Evolutionary conservation across 2,888 invertebrate genomes (phyloP).

Genomic region (Stictocephala bisonia): DNA sequence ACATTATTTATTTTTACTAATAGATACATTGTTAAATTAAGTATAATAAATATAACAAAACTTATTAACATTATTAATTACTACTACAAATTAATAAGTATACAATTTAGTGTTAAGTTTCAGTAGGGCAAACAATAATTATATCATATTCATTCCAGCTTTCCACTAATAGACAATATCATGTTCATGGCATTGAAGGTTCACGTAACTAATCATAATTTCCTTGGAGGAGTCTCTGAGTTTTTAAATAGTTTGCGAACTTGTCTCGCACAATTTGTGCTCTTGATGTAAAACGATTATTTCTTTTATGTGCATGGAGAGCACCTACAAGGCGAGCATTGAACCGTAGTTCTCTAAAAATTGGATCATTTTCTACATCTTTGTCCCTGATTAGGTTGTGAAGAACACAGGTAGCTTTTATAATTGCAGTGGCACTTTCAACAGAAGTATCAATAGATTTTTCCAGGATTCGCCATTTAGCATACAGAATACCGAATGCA

Average conservation of each 20-base stretch:
- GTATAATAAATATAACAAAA: background rate
- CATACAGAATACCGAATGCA: slow-evolving; percentile 18
- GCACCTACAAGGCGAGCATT: background rate
- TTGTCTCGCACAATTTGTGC: slow-evolving; percentile 3
- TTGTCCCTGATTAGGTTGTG: slow-evolving; percentile 20
- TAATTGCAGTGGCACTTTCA: slow-evolving; percentile 2
- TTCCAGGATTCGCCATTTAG: slow-evolving; percentile 18
- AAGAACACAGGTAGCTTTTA: slow-evolving; percentile 1
- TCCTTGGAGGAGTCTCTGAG: slow-evolving; percentile 7
- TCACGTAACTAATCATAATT: background rate
- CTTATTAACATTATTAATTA: background rate
- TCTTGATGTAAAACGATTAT: slow-evolving; percentile 10
- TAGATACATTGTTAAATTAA: no score
- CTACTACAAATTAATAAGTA: background rate
- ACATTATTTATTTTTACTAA: no score
- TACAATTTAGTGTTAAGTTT: background rate
- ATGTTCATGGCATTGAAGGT: background rate
- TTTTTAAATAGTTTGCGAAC: slow-evolving; percentile 21
- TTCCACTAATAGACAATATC: no score
- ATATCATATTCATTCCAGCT: no score
- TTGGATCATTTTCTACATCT: slow-evolving; percentile 26
- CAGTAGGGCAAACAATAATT: background rate
- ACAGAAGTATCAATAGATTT: background rate
- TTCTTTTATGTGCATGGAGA: slow-evolving; percentile 11
- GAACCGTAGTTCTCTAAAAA: slow-evolving; percentile 18